A percentile compares a stretch with the other conserved stretches of the same genome.
phyloP scores from a whole-genome alignment of 1,140 invertebrate species.

The Drosophila sproati region DNA sequence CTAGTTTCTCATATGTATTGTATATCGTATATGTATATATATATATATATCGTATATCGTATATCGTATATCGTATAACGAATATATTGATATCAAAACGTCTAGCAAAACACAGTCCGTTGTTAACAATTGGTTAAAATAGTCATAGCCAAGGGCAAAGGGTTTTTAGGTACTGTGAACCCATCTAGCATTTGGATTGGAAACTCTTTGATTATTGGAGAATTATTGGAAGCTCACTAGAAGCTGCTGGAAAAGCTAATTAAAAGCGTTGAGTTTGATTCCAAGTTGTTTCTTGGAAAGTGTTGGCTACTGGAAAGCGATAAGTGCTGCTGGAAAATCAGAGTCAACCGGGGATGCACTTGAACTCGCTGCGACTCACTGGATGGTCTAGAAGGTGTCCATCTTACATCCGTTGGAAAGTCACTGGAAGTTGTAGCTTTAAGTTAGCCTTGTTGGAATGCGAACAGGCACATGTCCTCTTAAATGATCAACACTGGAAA shows the following conservation, averaged over 20 bases:
- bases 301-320: too few relatives aligned
- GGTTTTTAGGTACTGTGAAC: neutral
- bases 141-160: neutral
- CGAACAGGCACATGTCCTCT: neutral
- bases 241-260: neutral
- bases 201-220: neutral
- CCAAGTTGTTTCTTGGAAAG: too few relatives aligned
- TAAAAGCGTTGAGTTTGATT: too few relatives aligned
- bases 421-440: neutral
- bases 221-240: neutral
- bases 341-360: too few relatives aligned
- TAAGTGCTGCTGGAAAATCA: constrained; percentile 1
- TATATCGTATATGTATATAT: constrained; percentile 19
- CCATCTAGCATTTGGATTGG: too few relatives aligned
- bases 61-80: neutral
- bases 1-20: constrained; percentile 27
- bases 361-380: too few relatives aligned
- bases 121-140: constrained; percentile 8
- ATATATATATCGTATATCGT: constrained; percentile 1
- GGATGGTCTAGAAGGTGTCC: too few relatives aligned
- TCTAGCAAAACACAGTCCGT: constrained; percentile 51
- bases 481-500: neutral
- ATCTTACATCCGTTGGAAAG: neutral
- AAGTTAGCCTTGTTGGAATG: too few relatives aligned
- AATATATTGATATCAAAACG: constrained; percentile 38